Percentiles rank a stretch among this genome's conserved stretches.
Conservation (phyloP, 1,140 invertebrate species). For the Dendrolimus kikuchii region DNA sequence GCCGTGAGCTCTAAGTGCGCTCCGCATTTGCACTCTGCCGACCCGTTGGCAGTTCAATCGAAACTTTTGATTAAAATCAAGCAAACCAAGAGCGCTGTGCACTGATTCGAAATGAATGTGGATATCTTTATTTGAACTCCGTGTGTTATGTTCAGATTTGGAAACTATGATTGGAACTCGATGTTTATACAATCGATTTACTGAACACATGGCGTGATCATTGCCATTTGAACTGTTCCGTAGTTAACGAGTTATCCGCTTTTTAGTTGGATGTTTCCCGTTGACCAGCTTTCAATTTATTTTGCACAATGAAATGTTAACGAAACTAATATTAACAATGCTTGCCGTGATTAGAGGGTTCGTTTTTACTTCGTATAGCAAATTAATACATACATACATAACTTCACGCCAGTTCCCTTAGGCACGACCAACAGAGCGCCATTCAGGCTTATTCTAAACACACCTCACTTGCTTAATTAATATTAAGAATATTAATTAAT, state of each 20-base stretch:
- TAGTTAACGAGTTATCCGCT: conserved; percentile 1
- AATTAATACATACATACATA: no score
- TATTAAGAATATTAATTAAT: no score
- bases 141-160: conserved; percentile 48
- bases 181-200: conserved; percentile 50
- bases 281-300: neutral
- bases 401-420: no score
- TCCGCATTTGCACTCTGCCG: conserved; percentile 46
- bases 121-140: conserved; percentile 65
- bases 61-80: conserved; percentile 72
- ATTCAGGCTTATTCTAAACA: no score
- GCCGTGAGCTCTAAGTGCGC: conserved; percentile 29
- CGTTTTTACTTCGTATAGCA: no score
- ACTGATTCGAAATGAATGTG: conserved; percentile 42
- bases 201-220: conserved; percentile 3
- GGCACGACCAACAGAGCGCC: no score
- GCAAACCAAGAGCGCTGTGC: conserved; percentile 49
- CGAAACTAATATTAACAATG: no score
- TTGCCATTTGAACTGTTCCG: conserved; percentile 4
- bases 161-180: conserved; percentile 34
- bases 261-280: no score
- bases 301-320: no score
- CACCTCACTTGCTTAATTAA: no score
- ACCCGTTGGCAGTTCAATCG: conserved; percentile 57
- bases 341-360: no score